A percentile compares a stretch with the other conserved stretches of the same genome.
These are phyloP conservation scores for Calvadosia cruxmelitensis DNA, from an alignment of 30 jellyfish, hydroid and myxozoan species.

Conservation along the genomic window DNA sequence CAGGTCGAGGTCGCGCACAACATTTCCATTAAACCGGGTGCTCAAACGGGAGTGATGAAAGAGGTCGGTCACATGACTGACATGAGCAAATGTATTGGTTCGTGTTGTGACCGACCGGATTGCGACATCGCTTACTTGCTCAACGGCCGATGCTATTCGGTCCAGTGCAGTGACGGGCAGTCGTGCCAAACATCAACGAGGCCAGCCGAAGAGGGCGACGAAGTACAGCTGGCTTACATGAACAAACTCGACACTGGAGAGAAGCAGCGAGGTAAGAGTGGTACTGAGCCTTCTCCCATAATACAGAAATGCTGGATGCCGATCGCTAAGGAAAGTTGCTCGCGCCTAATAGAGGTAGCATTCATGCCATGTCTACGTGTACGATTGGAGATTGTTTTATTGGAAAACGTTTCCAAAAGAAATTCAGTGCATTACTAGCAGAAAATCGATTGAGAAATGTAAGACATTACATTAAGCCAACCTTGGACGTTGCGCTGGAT, in stretches of 20 bases:
- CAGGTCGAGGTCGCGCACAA: slow-evolving; percentile 62
- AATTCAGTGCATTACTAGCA: too few relatives aligned
- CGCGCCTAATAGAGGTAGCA: too few relatives aligned
- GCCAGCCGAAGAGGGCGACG: slow-evolving; percentile 73
- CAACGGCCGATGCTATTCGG: slow-evolving; percentile 84
- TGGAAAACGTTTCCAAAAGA: too few relatives aligned
- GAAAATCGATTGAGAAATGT: too few relatives aligned
- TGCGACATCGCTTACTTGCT: slow-evolving; percentile 82
- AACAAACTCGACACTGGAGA: slow-evolving; percentile 79
- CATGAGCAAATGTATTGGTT: slow-evolving; percentile 59
- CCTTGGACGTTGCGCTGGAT: too few relatives aligned
- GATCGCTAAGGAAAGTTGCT: too few relatives aligned
- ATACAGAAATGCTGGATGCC: too few relatives aligned
- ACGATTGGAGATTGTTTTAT: too few relatives aligned
- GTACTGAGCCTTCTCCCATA: too few relatives aligned
- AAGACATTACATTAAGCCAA: too few relatives aligned
- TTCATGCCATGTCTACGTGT: too few relatives aligned
- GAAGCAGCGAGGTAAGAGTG: slow-evolving; percentile 63
- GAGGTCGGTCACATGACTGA: slow-evolving; percentile 67
- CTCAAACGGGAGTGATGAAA: slow-evolving; percentile 78
- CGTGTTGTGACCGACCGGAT: slow-evolving; percentile 92
- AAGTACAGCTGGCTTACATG: slow-evolving; percentile 83
- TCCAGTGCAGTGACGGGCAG: slow-evolving; percentile 72
- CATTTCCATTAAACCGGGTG: slow-evolving; percentile 82
- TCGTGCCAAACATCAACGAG: slow-evolving; percentile 81